Evolutionary conservation across 1,140 invertebrate genomes (phyloP).

Genomic region (Camponotus floridanus): DNA sequence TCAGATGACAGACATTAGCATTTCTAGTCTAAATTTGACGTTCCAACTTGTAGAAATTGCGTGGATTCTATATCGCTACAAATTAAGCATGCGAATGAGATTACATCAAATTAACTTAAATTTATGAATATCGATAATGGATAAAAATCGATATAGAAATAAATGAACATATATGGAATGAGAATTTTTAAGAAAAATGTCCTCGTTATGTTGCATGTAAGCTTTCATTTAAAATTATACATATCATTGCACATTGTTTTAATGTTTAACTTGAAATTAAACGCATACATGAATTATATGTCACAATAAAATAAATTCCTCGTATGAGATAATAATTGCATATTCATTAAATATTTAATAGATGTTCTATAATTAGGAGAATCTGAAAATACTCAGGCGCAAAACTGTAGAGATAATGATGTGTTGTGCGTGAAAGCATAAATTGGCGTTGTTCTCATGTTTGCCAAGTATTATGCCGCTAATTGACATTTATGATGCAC

Average conservation of each 20-base stretch:
- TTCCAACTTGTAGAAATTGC: background rate
- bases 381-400: slow-evolving; percentile 23
- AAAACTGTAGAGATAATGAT: slow-evolving; percentile 49
- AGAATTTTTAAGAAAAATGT: background rate
- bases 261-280: background rate
- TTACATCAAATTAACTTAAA: background rate
- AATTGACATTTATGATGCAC: slow-evolving; percentile 67
- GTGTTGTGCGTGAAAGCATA: slow-evolving; percentile 41
- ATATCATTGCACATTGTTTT: background rate
- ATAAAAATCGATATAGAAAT: background rate
- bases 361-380: slow-evolving; percentile 26
- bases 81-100: background rate
- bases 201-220: background rate
- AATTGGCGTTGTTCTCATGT: slow-evolving; percentile 58
- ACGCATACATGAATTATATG: background rate
- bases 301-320: background rate
- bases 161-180: background rate
- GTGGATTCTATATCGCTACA: background rate
- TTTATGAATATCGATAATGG: background rate
- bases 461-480: slow-evolving; percentile 47
- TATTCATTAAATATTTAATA: slow-evolving; percentile 15
- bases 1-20: background rate
- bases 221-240: slow-evolving; percentile 9
- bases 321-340: background rate
- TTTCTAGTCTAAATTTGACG: background rate